phyloP scores from a whole-genome alignment of 2,113 vertebrate species.

The Bos javanicus region DNA sequence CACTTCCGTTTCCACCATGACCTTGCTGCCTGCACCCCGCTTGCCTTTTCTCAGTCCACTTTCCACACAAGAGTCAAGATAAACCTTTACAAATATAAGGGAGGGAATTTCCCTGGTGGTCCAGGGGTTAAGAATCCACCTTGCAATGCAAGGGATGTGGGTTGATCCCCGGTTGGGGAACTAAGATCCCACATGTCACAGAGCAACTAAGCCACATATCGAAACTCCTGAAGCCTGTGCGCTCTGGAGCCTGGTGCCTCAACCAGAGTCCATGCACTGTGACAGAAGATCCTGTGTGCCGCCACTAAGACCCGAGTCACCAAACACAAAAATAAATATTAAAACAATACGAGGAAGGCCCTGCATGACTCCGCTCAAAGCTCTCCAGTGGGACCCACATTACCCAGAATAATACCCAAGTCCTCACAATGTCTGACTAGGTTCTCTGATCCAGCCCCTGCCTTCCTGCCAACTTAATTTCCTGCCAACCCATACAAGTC shows the following conservation, averaged over 20 bases:
- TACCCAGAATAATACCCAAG: background rate
- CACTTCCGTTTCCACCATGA: background rate
- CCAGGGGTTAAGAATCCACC: rapidly evolving
- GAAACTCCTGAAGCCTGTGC: background rate
- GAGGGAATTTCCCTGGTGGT: background rate
- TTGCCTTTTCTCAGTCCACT: rapidly evolving
- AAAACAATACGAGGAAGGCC: background rate
- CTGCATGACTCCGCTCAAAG: background rate
- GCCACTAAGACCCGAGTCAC: background rate
- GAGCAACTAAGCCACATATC: background rate
- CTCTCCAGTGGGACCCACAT: background rate
- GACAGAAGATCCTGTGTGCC: background rate
- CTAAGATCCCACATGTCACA: background rate
- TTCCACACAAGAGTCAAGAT: background rate
- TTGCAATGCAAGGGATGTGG: background rate
- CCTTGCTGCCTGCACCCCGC: no score
- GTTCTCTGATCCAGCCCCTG: background rate
- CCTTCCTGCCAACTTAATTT: background rate
- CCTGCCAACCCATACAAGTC: background rate
- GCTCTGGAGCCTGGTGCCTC: background rate
- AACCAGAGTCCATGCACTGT: background rate
- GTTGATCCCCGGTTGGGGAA: background rate
- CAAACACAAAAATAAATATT: background rate
- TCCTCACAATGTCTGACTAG: background rate
- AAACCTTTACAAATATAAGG: no score